Percentiles rank a stretch among this genome's conserved stretches.
Conservation (phyloP, 2,113 vertebrate genomes). For the Cyprinodon variegatus region DNA sequence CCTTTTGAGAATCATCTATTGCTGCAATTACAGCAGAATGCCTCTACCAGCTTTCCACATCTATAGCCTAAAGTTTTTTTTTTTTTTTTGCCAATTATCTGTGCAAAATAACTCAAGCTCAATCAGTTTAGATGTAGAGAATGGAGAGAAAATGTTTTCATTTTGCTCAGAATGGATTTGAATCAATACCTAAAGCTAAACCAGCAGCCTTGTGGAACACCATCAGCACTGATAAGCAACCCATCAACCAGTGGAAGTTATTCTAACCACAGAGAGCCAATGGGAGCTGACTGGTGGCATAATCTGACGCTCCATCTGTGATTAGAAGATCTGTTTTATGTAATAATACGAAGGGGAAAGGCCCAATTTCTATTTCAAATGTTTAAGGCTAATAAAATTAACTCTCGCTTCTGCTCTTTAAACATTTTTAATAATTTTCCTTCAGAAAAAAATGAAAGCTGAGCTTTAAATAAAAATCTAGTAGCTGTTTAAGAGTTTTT, state of each 20-base stretch:
- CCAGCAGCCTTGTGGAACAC: too few relatives aligned
- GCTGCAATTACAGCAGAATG: neutral
- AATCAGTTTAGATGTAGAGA: neutral
- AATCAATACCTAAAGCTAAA: neutral
- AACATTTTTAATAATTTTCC: neutral
- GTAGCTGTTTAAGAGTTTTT: neutral
- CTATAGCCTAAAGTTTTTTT: neutral
- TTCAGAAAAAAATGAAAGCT: neutral
- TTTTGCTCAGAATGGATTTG: neutral
- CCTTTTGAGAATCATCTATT: too few relatives aligned
- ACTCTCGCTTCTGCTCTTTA: neutral
- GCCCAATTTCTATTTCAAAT: neutral
- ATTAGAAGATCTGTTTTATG: neutral
- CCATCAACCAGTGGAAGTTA: neutral
- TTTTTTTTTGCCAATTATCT: neutral
- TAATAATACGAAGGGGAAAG: neutral
- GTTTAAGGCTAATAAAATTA: neutral
- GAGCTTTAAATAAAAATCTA: neutral
- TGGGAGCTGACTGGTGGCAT: neutral
- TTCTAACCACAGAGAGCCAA: too few relatives aligned
- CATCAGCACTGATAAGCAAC: too few relatives aligned
- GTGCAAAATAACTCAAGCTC: neutral
- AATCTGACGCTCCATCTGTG: neutral
- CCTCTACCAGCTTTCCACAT: neutral
- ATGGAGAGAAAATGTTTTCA: neutral